Percentiles rank a stretch among this genome's conserved stretches.
phyloP scores from a whole-genome alignment of 2,113 vertebrate species.

The Formicarius rufipectus region DNA sequence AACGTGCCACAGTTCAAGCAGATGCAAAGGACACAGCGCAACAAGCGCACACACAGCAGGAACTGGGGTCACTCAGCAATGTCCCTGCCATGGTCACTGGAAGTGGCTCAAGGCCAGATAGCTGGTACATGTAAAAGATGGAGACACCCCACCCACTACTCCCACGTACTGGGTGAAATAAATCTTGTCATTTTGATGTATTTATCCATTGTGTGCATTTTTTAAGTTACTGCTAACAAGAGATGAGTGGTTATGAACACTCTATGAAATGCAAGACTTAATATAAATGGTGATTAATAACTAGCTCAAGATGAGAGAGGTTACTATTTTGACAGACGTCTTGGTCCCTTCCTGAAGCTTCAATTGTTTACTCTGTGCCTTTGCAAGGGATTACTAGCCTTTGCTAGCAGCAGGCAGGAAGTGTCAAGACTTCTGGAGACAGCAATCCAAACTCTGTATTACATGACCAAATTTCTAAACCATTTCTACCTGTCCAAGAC shows the following conservation, averaged over 20 bases:
- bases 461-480: background rate
- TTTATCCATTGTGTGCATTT: background rate
- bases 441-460: background rate
- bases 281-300: background rate
- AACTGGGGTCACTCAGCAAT: background rate
- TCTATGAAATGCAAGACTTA: background rate
- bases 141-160: background rate
- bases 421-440: background rate
- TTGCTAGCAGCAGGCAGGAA: background rate
- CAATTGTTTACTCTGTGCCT: background rate
- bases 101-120: background rate
- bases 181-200: background rate
- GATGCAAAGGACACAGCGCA: background rate
- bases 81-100: background rate
- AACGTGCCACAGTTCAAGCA: background rate
- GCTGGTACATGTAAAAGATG: background rate
- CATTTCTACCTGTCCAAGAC: background rate
- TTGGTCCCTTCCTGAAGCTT: background rate
- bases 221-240: background rate
- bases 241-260: background rate
- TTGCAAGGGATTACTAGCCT: background rate
- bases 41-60: rapidly evolving
- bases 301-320: background rate
- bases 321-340: background rate
- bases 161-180: background rate